Evolutionary conservation across 2,113 vertebrate species (phyloP).

Genomic region (Amia ocellicauda): DNA sequence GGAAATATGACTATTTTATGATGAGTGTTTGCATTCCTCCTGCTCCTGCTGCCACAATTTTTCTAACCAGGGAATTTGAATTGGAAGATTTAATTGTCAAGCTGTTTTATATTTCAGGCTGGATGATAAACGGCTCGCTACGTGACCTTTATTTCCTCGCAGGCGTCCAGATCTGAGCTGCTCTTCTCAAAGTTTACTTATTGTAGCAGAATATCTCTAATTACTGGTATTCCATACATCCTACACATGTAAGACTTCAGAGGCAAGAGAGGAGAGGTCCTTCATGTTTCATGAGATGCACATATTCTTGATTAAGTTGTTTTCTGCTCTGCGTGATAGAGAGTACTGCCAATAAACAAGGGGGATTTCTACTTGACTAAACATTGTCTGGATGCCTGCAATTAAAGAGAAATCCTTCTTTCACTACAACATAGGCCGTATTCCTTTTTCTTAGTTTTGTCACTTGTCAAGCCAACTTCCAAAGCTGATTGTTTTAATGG

Average conservation of each 20-base stretch:
- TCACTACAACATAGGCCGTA: too few species aligned
- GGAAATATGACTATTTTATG: slow-evolving; percentile 5
- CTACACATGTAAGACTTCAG: too few species aligned
- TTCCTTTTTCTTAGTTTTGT: too few species aligned
- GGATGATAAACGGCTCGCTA: slow-evolving; percentile 33
- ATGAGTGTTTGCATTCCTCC: slow-evolving; percentile 54
- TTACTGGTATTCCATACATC: slow-evolving; percentile 15
- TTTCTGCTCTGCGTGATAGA: neutral
- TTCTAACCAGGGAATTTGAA: slow-evolving; percentile 36
- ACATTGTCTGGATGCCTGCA: too few species aligned
- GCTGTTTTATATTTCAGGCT: slow-evolving; percentile 31
- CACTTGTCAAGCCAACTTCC: too few species aligned
- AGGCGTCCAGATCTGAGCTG: slow-evolving; percentile 32
- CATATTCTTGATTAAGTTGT: neutral
- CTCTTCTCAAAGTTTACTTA: slow-evolving; percentile 53
- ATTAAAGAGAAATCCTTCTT: too few species aligned
- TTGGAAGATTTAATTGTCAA: slow-evolving; percentile 31
- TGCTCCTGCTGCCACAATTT: slow-evolving; percentile 48
- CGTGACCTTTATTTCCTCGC: slow-evolving; percentile 34
- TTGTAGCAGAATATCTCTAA: slow-evolving; percentile 38
- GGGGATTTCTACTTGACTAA: neutral
- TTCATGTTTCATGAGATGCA: neutral
- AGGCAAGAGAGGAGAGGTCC: neutral
- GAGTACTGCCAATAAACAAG: neutral
- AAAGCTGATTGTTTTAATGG: too few species aligned